Evolutionary conservation across 2,888 invertebrate genomes (phyloP).

Genomic region (Tryphoninae sp.): DNA sequence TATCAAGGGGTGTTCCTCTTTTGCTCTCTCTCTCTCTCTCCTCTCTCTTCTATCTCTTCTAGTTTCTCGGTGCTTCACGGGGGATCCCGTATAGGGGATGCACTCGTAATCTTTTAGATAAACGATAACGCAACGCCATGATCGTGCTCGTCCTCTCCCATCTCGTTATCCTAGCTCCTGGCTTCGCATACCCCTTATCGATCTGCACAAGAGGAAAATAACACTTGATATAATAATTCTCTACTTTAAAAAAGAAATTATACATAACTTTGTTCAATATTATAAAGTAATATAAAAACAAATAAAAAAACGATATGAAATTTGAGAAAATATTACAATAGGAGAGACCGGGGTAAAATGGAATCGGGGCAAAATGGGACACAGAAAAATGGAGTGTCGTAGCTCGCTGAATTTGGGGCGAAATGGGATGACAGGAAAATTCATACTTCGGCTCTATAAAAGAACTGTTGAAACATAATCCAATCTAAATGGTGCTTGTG

Average conservation of each 20-base stretch:
- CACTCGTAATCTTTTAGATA: conserved; percentile 36
- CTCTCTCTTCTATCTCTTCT: conserved; percentile 12
- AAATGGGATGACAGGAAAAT: too few species aligned
- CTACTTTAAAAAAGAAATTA: background rate
- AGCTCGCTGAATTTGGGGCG: too few species aligned
- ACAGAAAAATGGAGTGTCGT: too few species aligned
- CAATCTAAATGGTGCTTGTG: too few species aligned
- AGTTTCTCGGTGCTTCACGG: conserved; percentile 14
- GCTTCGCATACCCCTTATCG: background rate
- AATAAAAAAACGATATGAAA: background rate
- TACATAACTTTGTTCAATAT: background rate
- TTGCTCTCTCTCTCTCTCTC: conserved; percentile 20
- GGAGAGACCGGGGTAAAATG: too few species aligned
- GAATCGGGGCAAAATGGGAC: too few species aligned
- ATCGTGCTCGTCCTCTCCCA: conserved; percentile 24
- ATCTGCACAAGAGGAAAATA: background rate
- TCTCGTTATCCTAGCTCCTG: background rate
- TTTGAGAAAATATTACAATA: background rate
- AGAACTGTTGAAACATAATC: too few species aligned
- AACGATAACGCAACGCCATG: conserved; percentile 48
- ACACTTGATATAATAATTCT: background rate
- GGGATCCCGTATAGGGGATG: conserved; percentile 15
- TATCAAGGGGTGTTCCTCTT: conserved; percentile 5
- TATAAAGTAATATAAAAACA: too few species aligned
- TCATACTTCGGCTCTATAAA: too few species aligned